Evolutionary conservation across 1,140 invertebrate genomes (phyloP), one percentile per base, ranked within the genome.

Genomic region (Charaxes varanes): DNA sequence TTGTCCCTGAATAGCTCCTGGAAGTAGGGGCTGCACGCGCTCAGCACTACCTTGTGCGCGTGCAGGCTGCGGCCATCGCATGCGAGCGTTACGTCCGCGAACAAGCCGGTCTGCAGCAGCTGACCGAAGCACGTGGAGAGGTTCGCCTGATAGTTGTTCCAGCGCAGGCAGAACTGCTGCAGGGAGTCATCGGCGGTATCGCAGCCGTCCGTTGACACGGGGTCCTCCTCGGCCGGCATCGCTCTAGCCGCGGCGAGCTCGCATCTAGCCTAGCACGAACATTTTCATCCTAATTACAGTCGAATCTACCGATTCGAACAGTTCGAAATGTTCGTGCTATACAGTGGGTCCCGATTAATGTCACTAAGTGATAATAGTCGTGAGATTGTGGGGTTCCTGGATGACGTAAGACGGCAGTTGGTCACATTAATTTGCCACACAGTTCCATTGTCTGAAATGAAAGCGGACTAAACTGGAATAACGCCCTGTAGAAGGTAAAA

Each of bases 101-200:
- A 95, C 35, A 91, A 92, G 82, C 97, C 94, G 73, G 90, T 94
- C 76, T 95, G 93, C 30, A 96, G 87, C 34, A 97, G 89, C 79
- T 96, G 93, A 65, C 96, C 94, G 84, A 97, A 97, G 40, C 95
- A 94, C 80, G 91, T 95, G 34, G 94, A 93, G 60, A 97, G 85
- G 73, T 97, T 97, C 41, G 88, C 91, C 74, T 96, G 94, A 82
- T 97, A 97, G 73, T 97, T 96, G 87, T 97, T 97, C 95, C 95
- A 97, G 17, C 94, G 88, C 61, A 97, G 87, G 76, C 95, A 97
- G 86, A 96, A 88, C 55, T 87, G 86, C 53, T 88, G 87, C 32
- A 73, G 73, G 19, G 73, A 73, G 48, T 64, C 61, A 34, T 56
- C 72, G 53, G 65, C 59, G 50, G 60, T 55, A 35, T 77, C 77